Base-by-base conservation (phyloP, 2,888 invertebrate genomes). In the Apamea monoglypha region DNA sequence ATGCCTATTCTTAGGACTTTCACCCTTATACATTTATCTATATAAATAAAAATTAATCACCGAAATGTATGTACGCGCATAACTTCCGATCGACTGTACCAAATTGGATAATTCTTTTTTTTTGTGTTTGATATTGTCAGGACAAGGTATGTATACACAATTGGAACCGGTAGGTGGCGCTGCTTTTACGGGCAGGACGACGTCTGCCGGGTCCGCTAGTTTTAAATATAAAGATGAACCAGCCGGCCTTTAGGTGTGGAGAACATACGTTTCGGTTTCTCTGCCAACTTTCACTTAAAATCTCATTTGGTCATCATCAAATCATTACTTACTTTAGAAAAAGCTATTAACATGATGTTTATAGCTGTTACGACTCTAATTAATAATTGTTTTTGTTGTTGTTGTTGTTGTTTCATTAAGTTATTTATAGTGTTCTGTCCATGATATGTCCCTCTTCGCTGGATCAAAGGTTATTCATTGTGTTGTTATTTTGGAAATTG, bases 201-300 rank as follows among this genome's bases (percentile, higher is more conserved):
- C 32, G 32, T 21, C 6, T 32, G 32, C 32, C 32, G 1, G 32
- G 32, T 32, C 32, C 32, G 32, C 32, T 32, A 32, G 4, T 14
- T 44, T 18, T 3, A 32, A 8, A 56, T 44, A 18, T 44, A 63
- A 63, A 50, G 18, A 1, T 0, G 12, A n/a, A 50, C 7, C 25
- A 56, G 6, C 40, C 44, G 32, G 32, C 68, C 21, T 78, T 18
- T 36, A 59, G 25, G 21, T 1, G 29, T 61, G n/a, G 10, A 61
- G 29, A 66, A 6, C 53, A 56, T 63, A 61, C 47, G 67, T 50
- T 68, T 73, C 80, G 25, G 63, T 74, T 84, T 84, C 84, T 64
- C 63, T 59, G 32, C 1, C 29, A 36, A 79, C 82, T 82, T 82
- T 82, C 82, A 74, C 84, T 74, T 40, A 29, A 80, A 73, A 82